phyloP scores from a whole-genome alignment of 2,113 vertebrate genomes.

The Brachirus orientalis region DNA sequence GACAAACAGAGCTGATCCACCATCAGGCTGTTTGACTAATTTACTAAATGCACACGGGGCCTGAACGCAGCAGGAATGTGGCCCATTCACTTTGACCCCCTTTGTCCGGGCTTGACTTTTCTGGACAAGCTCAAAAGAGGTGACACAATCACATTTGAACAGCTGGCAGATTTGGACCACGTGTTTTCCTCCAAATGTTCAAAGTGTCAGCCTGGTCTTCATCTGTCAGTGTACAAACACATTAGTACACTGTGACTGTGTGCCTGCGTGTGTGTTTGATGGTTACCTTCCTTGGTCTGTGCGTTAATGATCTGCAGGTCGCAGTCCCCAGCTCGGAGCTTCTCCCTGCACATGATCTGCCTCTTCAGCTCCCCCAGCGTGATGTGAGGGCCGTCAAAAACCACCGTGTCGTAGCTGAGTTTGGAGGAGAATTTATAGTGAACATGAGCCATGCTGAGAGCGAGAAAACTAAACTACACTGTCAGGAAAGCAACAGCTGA shows the following conservation, averaged over 20 bases:
- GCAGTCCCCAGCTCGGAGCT: constrained; percentile 92
- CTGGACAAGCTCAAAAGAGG: constrained; percentile 24
- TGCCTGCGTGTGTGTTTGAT: background rate
- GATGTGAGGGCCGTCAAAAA: constrained; percentile 94
- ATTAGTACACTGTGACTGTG: background rate
- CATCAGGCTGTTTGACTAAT: constrained; percentile 7
- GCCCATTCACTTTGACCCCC: constrained; percentile 32
- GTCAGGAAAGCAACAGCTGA: background rate
- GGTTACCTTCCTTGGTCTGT: constrained; percentile 94
- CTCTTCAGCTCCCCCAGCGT: constrained; percentile 93
- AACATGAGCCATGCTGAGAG: constrained; percentile 89
- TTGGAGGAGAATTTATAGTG: constrained; percentile 99
- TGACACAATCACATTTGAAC: constrained; percentile 28
- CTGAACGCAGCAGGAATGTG: constrained; percentile 47
- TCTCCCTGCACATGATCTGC: constrained; percentile 95
- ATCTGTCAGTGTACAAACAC: background rate
- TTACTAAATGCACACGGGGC: background rate
- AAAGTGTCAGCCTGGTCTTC: background rate
- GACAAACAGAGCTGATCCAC: constrained; percentile 11
- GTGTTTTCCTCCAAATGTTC: constrained; percentile 49
- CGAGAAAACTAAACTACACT: background rate
- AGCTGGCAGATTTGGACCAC: constrained; percentile 64
- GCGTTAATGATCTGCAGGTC: constrained; percentile 97
- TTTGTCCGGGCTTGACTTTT: constrained; percentile 54
- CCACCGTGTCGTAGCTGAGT: constrained; percentile 95